Percentiles rank a stretch among this genome's conserved stretches.
Evolutionary conservation across 2,797 vertebrate species (phyloP).

Genomic region (Cynodonichthys magdalenae): DNA sequence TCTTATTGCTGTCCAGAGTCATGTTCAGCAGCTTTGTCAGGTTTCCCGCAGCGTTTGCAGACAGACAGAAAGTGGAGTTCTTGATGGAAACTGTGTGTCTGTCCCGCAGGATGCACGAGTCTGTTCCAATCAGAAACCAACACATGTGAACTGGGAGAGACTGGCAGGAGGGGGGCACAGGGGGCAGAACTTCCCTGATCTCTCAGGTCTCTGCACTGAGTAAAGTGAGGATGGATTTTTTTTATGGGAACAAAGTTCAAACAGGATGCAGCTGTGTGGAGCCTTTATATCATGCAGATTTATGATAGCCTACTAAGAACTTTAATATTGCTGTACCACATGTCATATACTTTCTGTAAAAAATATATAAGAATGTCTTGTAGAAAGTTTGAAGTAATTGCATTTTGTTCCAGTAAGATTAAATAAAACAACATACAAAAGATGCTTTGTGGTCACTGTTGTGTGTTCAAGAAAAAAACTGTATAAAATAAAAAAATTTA

Average conservation of each 20-base stretch:
- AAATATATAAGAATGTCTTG: too few species aligned
- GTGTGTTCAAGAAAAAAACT: neutral
- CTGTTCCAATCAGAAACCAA: slow-evolving; percentile 79
- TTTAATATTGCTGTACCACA: neutral
- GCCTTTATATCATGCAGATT: neutral
- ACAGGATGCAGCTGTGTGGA: neutral
- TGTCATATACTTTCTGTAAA: neutral
- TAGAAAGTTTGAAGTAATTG: too few species aligned
- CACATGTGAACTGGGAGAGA: slow-evolving; percentile 47
- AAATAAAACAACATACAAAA: neutral
- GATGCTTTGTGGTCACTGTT: neutral
- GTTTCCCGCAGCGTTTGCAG: slow-evolving; percentile 88
- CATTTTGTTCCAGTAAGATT: too few species aligned
- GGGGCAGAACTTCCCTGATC: slow-evolving; percentile 19
- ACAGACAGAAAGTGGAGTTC: slow-evolving; percentile 93
- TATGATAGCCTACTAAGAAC: neutral
- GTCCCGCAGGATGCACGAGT: slow-evolving; percentile 90
- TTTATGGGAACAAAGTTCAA: neutral
- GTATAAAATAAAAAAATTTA: too few species aligned
- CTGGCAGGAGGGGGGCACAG: slow-evolving; percentile 26
- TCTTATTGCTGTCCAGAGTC: slow-evolving; percentile 87
- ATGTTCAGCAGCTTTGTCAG: slow-evolving; percentile 90
- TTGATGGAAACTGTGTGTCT: slow-evolving; percentile 90
- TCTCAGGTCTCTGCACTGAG: slow-evolving; percentile 13
- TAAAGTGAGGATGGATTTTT: slow-evolving; percentile 10